A percentile compares a stretch with the other conserved stretches of the same genome.
Evolutionary conservation across 2,888 invertebrate genomes (phyloP).

Genomic region (Ganaspis brasiliensis): DNA sequence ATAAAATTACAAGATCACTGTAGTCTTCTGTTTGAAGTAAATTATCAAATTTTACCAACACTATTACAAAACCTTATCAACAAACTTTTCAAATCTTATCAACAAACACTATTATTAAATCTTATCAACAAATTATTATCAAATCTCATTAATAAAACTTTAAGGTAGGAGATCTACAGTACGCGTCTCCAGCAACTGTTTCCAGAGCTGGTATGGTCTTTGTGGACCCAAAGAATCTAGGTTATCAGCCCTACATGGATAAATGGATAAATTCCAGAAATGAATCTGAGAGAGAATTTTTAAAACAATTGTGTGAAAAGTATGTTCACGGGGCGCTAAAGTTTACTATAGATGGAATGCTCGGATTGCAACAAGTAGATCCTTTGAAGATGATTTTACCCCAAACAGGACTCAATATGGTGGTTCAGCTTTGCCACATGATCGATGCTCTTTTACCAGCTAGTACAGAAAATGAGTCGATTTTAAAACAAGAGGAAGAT

Average conservation of each 20-base stretch:
- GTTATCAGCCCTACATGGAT: constrained; percentile 93
- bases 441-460: constrained; percentile 87
- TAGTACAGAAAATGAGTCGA: constrained; percentile 52
- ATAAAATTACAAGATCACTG: constrained; percentile 91
- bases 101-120: neutral
- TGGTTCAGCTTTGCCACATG: constrained; percentile 88
- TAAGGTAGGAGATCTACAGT: constrained; percentile 92
- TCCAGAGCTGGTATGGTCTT: constrained; percentile 97
- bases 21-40: constrained; percentile 91
- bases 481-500: constrained; percentile 44
- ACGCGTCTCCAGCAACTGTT: constrained; percentile 96
- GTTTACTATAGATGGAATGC: constrained; percentile 87
- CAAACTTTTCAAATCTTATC: neutral
- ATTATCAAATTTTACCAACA: neutral
- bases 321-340: constrained; percentile 88
- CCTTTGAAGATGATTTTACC: constrained; percentile 91
- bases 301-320: constrained; percentile 86
- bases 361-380: constrained; percentile 87
- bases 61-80: neutral
- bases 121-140: neutral
- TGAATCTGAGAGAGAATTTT: constrained; percentile 78
- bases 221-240: constrained; percentile 95
- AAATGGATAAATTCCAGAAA: constrained; percentile 87
- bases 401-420: constrained; percentile 93
- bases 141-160: constrained; percentile 36